phyloP scores from a whole-genome alignment of 2,888 invertebrate species.

The Tenthredo distinguenda region DNA sequence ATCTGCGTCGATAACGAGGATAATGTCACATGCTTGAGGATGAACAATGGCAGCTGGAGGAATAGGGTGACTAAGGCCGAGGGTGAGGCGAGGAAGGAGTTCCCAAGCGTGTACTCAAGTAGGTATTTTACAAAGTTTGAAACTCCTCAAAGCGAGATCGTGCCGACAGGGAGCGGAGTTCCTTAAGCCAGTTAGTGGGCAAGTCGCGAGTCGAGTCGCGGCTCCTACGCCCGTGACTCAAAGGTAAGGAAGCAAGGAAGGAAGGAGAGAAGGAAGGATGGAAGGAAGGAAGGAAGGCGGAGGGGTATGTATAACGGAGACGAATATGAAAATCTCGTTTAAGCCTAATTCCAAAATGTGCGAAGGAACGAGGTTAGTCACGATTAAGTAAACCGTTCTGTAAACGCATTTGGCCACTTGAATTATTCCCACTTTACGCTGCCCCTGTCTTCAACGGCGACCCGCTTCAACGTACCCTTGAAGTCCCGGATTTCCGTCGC shows the following conservation, averaged over 20 bases:
- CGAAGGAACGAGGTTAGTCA: slow-evolving; percentile 61
- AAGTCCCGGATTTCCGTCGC: not conserved
- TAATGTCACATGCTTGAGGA: not conserved
- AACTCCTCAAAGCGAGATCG: slow-evolving; percentile 70
- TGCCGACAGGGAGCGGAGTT: slow-evolving; percentile 48
- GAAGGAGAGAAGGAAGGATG: too few species aligned
- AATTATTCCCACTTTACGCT: slow-evolving; percentile 6
- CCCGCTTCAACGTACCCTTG: not conserved
- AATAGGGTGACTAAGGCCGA: not conserved
- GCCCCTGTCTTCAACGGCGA: not conserved
- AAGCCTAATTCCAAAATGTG: slow-evolving; percentile 59
- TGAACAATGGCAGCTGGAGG: not conserved
- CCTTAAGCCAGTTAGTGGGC: slow-evolving; percentile 51
- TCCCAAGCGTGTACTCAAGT: slow-evolving; percentile 64
- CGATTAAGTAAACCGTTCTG: slow-evolving; percentile 70
- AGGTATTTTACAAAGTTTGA: slow-evolving; percentile 73
- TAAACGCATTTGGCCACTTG: slow-evolving; percentile 61
- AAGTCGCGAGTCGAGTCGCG: slow-evolving; percentile 36
- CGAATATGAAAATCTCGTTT: slow-evolving; percentile 76
- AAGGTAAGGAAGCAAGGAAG: not conserved
- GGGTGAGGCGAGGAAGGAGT: slow-evolving; percentile 55
- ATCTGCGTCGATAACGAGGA: not conserved
- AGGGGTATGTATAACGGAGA: slow-evolving; percentile 49
- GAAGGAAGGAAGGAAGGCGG: not conserved
- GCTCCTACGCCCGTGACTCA: slow-evolving; percentile 17